These are phyloP conservation scores for Drosophila aff. DNA, from an alignment of 1,140 invertebrate genomes.

Conservation along the genomic window DNA sequence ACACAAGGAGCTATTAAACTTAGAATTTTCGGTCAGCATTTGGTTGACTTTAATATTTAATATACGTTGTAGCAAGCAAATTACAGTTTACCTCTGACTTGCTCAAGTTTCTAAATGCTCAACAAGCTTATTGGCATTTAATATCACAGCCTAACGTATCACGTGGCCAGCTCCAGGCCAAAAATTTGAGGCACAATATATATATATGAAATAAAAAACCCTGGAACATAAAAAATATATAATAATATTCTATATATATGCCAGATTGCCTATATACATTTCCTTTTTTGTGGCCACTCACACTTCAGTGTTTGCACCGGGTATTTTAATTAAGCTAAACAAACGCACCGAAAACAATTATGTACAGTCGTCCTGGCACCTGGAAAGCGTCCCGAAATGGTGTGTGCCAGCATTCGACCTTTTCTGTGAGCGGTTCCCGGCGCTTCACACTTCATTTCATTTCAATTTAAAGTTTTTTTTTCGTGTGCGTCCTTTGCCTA, in stretches of 20 bases:
- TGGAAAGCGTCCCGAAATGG: background rate
- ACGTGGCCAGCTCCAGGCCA: constrained; percentile 10
- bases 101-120: background rate
- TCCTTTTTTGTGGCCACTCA: constrained; percentile 47
- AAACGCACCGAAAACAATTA: constrained; percentile 58
- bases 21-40: background rate
- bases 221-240: constrained; percentile 26
- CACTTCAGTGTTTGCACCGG: constrained; percentile 50
- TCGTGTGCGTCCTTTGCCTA: constrained; percentile 44
- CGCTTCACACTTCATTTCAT: constrained; percentile 75
- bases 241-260: constrained; percentile 15
- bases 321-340: constrained; percentile 77
- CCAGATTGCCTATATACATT: constrained; percentile 22
- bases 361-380: constrained; percentile 18
- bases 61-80: background rate
- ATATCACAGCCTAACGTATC: constrained; percentile 11
- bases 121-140: background rate
- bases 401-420: constrained; percentile 12
- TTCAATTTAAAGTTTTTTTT: constrained; percentile 63
- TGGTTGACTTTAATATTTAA: background rate
- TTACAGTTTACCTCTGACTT: background rate
- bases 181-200: constrained; percentile 8
- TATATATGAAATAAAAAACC: background rate
- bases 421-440: constrained; percentile 24
- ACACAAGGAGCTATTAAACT: background rate